Evolutionary conservation across 1,140 invertebrate genomes (phyloP).

Genomic region (Solen grandis): DNA sequence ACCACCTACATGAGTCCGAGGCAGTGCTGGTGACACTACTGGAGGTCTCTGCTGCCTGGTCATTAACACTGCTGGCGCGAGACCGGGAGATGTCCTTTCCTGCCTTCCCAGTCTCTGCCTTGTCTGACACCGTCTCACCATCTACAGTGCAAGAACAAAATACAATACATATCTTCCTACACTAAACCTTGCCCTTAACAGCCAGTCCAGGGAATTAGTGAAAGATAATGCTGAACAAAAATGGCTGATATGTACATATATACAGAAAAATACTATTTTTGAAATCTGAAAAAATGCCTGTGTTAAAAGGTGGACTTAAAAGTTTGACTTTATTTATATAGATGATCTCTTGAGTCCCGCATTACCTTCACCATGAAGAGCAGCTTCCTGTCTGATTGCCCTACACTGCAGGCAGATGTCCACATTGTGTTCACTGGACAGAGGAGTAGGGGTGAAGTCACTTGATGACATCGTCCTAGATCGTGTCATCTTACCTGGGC

Average conservation of each 20-base stretch:
- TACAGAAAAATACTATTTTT: too few relatives aligned
- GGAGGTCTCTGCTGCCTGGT: constrained; percentile 65
- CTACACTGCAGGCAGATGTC: constrained; percentile 49
- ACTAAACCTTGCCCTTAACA: too few relatives aligned
- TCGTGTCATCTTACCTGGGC: constrained; percentile 9
- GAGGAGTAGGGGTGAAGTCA: not conserved
- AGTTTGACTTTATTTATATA: too few relatives aligned
- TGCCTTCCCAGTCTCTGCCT: not conserved
- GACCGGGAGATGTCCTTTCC: constrained; percentile 6
- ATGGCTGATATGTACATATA: too few relatives aligned
- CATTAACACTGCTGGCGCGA: constrained; percentile 61
- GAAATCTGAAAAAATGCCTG: too few relatives aligned
- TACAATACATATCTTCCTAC: not conserved
- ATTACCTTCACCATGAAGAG: too few relatives aligned
- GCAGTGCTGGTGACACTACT: constrained; percentile 73
- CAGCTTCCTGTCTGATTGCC: constrained; percentile 12
- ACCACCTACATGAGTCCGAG: constrained; percentile 57
- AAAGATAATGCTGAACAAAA: too few relatives aligned
- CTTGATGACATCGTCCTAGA: not conserved
- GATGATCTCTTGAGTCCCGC: too few relatives aligned
- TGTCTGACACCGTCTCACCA: constrained; percentile 29
- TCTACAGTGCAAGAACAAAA: constrained; percentile 20
- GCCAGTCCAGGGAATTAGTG: too few relatives aligned
- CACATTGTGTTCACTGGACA: constrained; percentile 46
- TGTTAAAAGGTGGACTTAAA: too few relatives aligned